Base-by-base conservation (phyloP, 2,888 invertebrate species). In the Allacma fusca region DNA sequence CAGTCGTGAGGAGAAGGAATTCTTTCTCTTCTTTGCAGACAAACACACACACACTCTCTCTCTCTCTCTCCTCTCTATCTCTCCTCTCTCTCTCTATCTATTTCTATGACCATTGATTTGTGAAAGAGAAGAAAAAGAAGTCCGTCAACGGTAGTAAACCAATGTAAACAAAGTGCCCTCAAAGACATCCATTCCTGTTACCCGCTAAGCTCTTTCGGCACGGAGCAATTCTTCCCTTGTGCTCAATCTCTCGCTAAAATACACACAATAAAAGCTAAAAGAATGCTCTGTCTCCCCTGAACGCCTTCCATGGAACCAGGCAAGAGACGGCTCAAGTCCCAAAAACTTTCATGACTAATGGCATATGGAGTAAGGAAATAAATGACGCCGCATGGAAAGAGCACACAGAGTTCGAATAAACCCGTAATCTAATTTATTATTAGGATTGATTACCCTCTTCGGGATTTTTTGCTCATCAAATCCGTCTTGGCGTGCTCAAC, bases 121-220 rank as follows among this genome's bases (percentile, higher is more conserved):
- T 40, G 40, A 40, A 5, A 40, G 40, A 40, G 40, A 40, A 40
- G 40, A 40, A 40, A 40, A 40, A 40, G 40, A 40, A 40, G 40
- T 40, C 40, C 40, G 40, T 68, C 34, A 68, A 68, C 68, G 40
- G 68, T 68, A 68, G 68, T 68, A 68, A 68, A 68, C 23, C 34
- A 13, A 64, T 23, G 64, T 24, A 23, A 59, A 59, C n/a, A 59
- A 5, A 59, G 1, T 64, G n/a, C 59, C 59, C 23, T 59, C 23
- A 59, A 59, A 59, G 59, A 19, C 59, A 19, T 59, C 59, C 59
- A 59, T 59, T 23, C 59, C 59, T 59, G 50, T 57, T 57, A 24
- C 57, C 57, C 71, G 71, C 57, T 50, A 71, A 50, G 71, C 43
- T 71, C 71, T 43, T 71, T 71, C 71, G 43, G 69, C 69, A 69